Evolutionary conservation across 2,113 vertebrate genomes (phyloP).

Genomic region (Embiotoca jacksoni): DNA sequence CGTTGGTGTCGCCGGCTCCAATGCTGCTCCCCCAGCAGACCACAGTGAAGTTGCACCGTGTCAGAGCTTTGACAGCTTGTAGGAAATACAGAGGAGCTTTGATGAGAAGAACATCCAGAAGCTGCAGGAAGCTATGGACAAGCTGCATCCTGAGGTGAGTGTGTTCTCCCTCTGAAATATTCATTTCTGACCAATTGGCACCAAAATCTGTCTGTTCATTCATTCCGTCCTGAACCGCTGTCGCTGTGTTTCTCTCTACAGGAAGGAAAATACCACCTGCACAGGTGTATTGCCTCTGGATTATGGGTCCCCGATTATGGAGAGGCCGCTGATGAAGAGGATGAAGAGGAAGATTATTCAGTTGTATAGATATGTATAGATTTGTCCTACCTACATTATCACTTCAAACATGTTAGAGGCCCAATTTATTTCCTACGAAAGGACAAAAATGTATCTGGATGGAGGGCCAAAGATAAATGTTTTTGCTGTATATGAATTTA

Average conservation of each 20-base stretch:
- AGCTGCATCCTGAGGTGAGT: slow-evolving; percentile 88
- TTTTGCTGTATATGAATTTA: no score
- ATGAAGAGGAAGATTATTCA: slow-evolving; percentile 62
- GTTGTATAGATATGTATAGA: no score
- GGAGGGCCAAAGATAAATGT: no score
- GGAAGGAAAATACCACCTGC: slow-evolving; percentile 88
- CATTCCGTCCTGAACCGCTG: not conserved
- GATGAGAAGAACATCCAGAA: slow-evolving; percentile 90
- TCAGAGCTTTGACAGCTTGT: not conserved
- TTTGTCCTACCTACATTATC: no score
- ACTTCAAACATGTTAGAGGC: no score
- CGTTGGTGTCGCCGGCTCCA: no score
- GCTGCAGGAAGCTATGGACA: slow-evolving; percentile 89
- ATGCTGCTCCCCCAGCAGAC: no score
- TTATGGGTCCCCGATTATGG: slow-evolving; percentile 89
- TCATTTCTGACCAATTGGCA: not conserved
- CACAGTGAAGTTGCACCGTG: not conserved
- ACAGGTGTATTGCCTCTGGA: slow-evolving; percentile 89
- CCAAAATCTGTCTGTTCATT: not conserved
- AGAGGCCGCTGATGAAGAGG: slow-evolving; percentile 26
- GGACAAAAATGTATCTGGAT: no score
- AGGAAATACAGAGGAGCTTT: slow-evolving; percentile 93
- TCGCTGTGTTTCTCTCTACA: slow-evolving; percentile 51
- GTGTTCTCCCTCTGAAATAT: not conserved
- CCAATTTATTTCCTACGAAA: no score